These are phyloP conservation scores for Callosobruchus maculatus DNA, from an alignment of 2,888 invertebrate genomes.

Conservation along the genomic window DNA sequence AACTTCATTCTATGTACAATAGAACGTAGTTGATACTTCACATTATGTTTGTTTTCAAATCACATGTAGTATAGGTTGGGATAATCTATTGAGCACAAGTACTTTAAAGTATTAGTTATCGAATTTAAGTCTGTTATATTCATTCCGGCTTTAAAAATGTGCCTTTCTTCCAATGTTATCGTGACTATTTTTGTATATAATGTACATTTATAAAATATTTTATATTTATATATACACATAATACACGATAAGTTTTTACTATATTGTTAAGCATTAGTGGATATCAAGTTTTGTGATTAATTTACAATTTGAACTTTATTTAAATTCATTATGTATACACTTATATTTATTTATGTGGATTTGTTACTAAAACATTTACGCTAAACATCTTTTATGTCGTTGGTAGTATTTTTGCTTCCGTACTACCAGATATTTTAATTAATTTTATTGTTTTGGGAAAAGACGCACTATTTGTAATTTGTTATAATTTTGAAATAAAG, in stretches of 20 bases:
- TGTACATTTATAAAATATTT: not conserved
- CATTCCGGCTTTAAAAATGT: not conserved
- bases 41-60: not conserved
- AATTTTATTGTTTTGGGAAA: not conserved
- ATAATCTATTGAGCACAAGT: not conserved
- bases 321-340: not conserved
- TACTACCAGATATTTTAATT: not conserved
- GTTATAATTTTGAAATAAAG: not conserved
- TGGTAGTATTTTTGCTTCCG: not conserved
- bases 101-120: not conserved
- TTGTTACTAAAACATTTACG: not conserved
- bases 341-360: not conserved
- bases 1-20: no score
- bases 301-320: not conserved
- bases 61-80: not conserved
- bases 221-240: not conserved
- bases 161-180: not conserved
- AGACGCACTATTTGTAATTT: not conserved
- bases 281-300: not conserved
- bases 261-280: not conserved
- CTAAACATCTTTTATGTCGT: not conserved
- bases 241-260: not conserved
- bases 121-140: not conserved
- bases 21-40: not conserved
- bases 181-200: not conserved